phyloP scores from a whole-genome alignment of 2,797 vertebrate genomes.

The Buceros bicornis region DNA sequence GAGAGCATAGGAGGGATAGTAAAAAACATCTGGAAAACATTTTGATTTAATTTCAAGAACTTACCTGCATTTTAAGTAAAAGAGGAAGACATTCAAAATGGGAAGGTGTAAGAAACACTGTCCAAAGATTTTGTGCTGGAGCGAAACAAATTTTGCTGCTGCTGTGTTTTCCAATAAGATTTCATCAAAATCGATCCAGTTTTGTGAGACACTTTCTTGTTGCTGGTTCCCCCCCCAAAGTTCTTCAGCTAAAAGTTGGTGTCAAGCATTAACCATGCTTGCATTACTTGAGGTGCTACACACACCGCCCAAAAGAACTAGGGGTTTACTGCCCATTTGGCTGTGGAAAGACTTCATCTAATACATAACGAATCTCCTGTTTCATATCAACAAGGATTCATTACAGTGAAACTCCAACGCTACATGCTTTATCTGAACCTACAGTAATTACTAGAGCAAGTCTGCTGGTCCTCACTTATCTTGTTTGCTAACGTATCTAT shows the following conservation, averaged over 20 bases:
- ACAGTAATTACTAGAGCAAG: conserved; percentile 75
- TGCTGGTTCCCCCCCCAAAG: neutral
- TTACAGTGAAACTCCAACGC: conserved; percentile 50
- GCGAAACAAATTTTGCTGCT: neutral
- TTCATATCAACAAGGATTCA: conserved; percentile 74
- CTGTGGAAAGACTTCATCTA: conserved; percentile 51
- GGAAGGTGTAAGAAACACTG: neutral
- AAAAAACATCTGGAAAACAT: neutral
- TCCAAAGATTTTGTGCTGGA: neutral
- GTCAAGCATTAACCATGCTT: neutral
- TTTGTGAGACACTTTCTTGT: neutral
- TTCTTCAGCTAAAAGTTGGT: neutral
- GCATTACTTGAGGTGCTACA: neutral
- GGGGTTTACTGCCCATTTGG: conserved; percentile 29
- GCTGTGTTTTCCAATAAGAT: neutral
- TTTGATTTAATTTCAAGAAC: neutral
- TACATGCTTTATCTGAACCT: conserved; percentile 75
- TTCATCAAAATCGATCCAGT: conserved; percentile 16
- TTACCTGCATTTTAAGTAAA: neutral
- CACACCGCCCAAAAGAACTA: neutral
- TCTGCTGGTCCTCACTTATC: conserved; percentile 67
- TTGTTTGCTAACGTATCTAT: conserved; percentile 70
- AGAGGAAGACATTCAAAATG: neutral
- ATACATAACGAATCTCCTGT: conserved; percentile 54
- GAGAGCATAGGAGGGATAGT: neutral